Evolutionary conservation across 2,113 vertebrate genomes (phyloP), one percentile per base, ranked within the genome.

Genomic region (Willisornis vidua): DNA sequence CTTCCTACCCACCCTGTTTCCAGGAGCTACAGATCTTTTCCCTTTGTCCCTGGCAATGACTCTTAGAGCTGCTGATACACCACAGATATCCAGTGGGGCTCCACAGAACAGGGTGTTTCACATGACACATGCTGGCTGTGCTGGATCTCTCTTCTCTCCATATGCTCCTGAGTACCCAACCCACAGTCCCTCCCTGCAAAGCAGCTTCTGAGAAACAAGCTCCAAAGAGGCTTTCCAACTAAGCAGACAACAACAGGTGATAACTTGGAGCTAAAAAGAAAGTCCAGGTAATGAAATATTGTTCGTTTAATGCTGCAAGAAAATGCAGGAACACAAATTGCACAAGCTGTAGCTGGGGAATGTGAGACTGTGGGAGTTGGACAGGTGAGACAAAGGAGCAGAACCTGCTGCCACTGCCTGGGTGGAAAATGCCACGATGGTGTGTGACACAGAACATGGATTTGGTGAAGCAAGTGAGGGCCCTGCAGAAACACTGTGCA

Each of bases 31-130:
- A 39, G 52, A 51, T 37, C 19, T 9, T 58, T 58, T 58, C 46
- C 22, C 24, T 9, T 62, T 54, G 66, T 49, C 17, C 17, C 58
- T 73, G 51, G 45, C 58, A 71, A 10, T 33, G 62, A 45, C 29
- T 82, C 43, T 72, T 71, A 61, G 37, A 57, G 17, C 14, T 75
- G 72, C 25, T 52, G 61, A 48, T 17, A 57, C 46, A 33, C 11
- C 19, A 31, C 0, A 4, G 70, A n/a, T 6, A 63, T 10, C 65
- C 24, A 41, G 6, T 1, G 7, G 2, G 33, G 46, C 79, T 84
- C 24, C 66, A 45, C 37, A 49, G 52, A 65, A 54, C 78, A 66
- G 43, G 12, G 61, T 16, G 49, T 72, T 55, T 31, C 66, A 55
- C 33, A 51, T 6, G n/a, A 31, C 54, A 79, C 41, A 37, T 26